A percentile compares a stretch with the other conserved stretches of the same genome.
These are phyloP conservation scores for Tetraneura akinire DNA, from an alignment of 1,140 invertebrate genomes.

Conservation along the genomic window DNA sequence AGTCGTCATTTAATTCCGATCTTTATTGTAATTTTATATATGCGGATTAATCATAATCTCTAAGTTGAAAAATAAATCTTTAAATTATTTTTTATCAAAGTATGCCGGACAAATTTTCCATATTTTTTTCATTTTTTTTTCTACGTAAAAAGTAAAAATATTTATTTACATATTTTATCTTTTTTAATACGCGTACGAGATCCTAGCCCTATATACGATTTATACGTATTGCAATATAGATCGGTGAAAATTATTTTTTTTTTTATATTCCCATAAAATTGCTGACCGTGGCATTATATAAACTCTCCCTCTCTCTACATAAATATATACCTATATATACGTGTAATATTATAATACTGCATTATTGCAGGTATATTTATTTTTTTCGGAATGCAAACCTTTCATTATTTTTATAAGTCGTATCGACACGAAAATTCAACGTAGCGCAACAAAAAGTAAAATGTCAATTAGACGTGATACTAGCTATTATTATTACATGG, in stretches of 20 bases:
- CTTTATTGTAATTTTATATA: too few relatives aligned
- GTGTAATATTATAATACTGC: neutral
- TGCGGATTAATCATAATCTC: too few relatives aligned
- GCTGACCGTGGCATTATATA: too few relatives aligned
- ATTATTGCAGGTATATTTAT: neutral
- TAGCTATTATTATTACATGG: conserved; percentile 29
- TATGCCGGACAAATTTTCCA: too few relatives aligned
- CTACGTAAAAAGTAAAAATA: too few relatives aligned
- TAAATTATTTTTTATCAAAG: too few relatives aligned
- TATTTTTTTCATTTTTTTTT: neutral
- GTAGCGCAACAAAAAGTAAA: neutral
- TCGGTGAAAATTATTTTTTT: neutral
- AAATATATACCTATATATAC: too few relatives aligned
- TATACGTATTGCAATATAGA: neutral
- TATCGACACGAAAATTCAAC: neutral
- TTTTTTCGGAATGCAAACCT: neutral
- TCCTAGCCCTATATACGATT: too few relatives aligned
- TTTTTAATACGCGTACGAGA: too few relatives aligned
- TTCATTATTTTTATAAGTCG: neutral
- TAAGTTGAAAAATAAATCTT: neutral
- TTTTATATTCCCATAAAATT: neutral
- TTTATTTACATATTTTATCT: too few relatives aligned
- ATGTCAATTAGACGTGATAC: conserved; percentile 37
- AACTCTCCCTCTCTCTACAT: too few relatives aligned
- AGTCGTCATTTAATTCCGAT: too few relatives aligned